phyloP scores from a whole-genome alignment of 1,140 invertebrate species.

The Campodea augens region DNA sequence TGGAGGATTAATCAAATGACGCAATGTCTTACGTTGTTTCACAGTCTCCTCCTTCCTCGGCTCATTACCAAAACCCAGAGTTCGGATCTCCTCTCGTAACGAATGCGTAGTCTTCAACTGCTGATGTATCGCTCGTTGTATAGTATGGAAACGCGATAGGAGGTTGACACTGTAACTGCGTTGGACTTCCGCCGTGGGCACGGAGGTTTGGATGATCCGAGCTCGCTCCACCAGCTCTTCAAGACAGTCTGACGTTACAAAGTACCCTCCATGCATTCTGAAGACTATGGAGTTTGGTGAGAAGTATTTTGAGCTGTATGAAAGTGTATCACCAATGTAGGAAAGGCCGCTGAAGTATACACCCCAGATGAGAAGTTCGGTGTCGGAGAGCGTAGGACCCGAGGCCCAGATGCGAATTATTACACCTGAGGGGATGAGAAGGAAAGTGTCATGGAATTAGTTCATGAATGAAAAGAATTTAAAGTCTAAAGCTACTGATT shows the following conservation, averaged over 20 bases:
- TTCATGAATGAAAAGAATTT: slow-evolving; percentile 10
- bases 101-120: slow-evolving; percentile 30
- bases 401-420: slow-evolving; percentile 36
- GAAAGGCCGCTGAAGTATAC: slow-evolving; percentile 61
- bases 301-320: slow-evolving; percentile 47
- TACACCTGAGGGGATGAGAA: slow-evolving; percentile 23
- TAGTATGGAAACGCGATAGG: slow-evolving; percentile 34
- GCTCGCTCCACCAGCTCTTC: slow-evolving; percentile 24
- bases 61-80: slow-evolving; percentile 15
- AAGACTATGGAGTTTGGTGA: slow-evolving; percentile 63
- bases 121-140: slow-evolving; percentile 36
- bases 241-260: slow-evolving; percentile 31
- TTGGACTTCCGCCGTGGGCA: slow-evolving; percentile 34
- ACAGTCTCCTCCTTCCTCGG: slow-evolving; percentile 12
- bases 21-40: slow-evolving; percentile 15
- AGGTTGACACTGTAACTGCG: slow-evolving; percentile 54
- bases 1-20: slow-evolving; percentile 13
- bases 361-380: slow-evolving; percentile 53
- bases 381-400: slow-evolving; percentile 20
- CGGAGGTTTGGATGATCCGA: slow-evolving; percentile 27
- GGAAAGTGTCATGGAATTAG: slow-evolving; percentile 7
- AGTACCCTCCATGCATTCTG: slow-evolving; percentile 69
- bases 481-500: slow-evolving; percentile 12
- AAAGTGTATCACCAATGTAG: slow-evolving; percentile 51
- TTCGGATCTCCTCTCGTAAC: slow-evolving; percentile 31